Conservation (phyloP, 2,888 invertebrate genomes). For the Philhelius pedissequus region DNA sequence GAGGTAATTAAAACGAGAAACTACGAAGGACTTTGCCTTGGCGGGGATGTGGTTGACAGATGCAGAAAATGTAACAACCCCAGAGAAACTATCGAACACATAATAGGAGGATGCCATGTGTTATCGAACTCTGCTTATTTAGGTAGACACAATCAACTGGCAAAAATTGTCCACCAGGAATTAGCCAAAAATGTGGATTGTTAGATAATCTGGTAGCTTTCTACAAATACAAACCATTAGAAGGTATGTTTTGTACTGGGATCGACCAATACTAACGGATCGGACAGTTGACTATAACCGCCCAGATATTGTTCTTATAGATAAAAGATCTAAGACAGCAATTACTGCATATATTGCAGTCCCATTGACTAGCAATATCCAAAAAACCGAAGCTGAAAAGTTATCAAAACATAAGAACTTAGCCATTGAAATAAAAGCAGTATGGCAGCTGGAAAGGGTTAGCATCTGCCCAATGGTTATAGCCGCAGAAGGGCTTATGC, state of each 20-base stretch:
- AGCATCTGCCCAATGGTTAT: not conserved
- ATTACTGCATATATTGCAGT: not conserved
- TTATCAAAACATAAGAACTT: not conserved
- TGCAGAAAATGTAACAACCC: not conserved
- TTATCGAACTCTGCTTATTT: not conserved
- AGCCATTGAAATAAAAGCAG: not conserved
- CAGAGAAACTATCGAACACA: not conserved
- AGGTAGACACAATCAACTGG: not conserved
- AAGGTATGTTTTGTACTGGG: not conserved
- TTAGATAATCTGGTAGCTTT: not conserved
- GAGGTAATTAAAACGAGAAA: not conserved
- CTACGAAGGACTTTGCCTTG: not conserved
- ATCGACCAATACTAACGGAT: not conserved
- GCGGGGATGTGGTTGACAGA: not conserved
- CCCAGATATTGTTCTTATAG: not conserved
- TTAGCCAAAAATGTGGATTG: not conserved
- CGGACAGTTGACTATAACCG: not conserved
- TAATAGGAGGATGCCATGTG: not conserved
- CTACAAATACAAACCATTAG: not conserved
- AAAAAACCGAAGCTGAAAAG: not conserved
- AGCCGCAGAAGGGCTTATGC: not conserved
- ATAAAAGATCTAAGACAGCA: not conserved
- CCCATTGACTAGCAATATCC: not conserved
- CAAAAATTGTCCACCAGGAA: not conserved
- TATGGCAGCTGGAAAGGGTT: not conserved